These are phyloP conservation scores for Crocallis elinguaria DNA, from an alignment of 2,888 invertebrate genomes.

Conservation along the genomic window DNA sequence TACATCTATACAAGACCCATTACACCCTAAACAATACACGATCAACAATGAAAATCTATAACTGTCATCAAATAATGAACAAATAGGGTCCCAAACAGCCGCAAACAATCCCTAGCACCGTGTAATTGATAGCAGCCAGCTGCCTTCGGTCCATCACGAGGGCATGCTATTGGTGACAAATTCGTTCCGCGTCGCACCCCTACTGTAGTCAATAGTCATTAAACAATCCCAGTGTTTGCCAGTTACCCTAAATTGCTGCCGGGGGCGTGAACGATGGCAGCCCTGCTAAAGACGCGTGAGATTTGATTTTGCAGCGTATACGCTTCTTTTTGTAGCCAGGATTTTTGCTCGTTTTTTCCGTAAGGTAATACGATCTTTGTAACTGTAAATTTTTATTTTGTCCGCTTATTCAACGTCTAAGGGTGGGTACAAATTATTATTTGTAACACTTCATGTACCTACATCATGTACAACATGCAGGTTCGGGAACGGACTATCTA, in stretches of 20 bases:
- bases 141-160: slow-evolving; percentile 53
- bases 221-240: slow-evolving; percentile 53
- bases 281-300: slow-evolving; percentile 51
- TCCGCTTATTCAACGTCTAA: too few species aligned
- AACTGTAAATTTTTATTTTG: too few species aligned
- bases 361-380: too few species aligned
- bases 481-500: too few species aligned
- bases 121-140: slow-evolving; percentile 77
- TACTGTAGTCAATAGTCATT: slow-evolving; percentile 37
- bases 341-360: too few species aligned
- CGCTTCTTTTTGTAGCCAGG: slow-evolving; percentile 16
- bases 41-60: slow-evolving; percentile 64
- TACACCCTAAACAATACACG: slow-evolving; percentile 38
- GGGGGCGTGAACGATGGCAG: slow-evolving; percentile 62
- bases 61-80: slow-evolving; percentile 77
- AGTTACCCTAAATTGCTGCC: slow-evolving; percentile 57
- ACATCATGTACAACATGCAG: too few species aligned
- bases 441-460: too few species aligned
- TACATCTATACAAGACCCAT: slow-evolving; percentile 24
- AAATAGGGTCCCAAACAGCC: slow-evolving; percentile 77
- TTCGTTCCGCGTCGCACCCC: slow-evolving; percentile 71
- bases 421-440: too few species aligned
- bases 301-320: slow-evolving; percentile 44
- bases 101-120: slow-evolving; percentile 75
- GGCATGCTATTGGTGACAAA: slow-evolving; percentile 73